A percentile compares a stretch with the other conserved stretches of the same genome.
Evolutionary conservation across 2,113 vertebrate genomes (phyloP).

Genomic region (Microcebus murinus): DNA sequence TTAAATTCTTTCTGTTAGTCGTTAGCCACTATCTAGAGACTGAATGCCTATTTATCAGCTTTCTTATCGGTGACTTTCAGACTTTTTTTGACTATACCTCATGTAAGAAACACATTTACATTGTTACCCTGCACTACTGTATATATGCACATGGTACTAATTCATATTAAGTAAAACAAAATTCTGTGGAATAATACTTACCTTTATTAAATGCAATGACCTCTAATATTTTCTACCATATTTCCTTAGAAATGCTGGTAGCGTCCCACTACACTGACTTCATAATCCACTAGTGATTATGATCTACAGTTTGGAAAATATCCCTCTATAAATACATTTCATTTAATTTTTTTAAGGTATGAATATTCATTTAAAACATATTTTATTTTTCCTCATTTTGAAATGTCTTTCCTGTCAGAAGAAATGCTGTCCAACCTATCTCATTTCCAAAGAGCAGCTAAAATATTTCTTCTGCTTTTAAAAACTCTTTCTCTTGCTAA

Average conservation of each 20-base stretch:
- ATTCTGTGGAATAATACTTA: neutral
- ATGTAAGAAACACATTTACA: neutral
- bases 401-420: constrained; percentile 41
- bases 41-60: neutral
- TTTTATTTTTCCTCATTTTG: constrained; percentile 51
- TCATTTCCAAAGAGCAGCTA: constrained; percentile 33
- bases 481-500: constrained; percentile 33
- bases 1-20: neutral
- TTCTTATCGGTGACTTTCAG: neutral
- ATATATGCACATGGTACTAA: neutral
- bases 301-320: constrained; percentile 44
- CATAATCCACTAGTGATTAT: constrained; percentile 36
- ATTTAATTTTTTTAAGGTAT: constrained; percentile 41
- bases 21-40: neutral
- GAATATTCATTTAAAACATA: neutral
- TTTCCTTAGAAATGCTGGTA: neutral
- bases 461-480: constrained; percentile 45
- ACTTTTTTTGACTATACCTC: neutral
- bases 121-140: neutral
- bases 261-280: constrained; percentile 14
- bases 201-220: neutral
- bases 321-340: neutral
- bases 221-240: neutral
- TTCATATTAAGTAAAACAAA: constrained; percentile 22
- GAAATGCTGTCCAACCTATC: constrained; percentile 9